phyloP scores from a whole-genome alignment of 2,113 vertebrate species.

The Psittacula cyanocephala region DNA sequence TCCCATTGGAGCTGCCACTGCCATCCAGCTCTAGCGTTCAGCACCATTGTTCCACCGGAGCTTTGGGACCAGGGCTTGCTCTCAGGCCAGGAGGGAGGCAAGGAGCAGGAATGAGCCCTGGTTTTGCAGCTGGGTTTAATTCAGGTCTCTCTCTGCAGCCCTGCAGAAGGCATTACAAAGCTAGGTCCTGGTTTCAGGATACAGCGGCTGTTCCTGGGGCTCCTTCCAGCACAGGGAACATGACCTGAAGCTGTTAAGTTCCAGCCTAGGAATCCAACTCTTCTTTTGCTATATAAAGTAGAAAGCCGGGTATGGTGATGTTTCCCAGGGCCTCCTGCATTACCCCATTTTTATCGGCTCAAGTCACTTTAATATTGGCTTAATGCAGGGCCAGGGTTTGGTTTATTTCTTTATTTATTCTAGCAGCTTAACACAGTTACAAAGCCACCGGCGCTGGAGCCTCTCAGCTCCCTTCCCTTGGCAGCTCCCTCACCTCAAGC shows the following conservation, averaged over 20 bases:
- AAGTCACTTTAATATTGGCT: background rate
- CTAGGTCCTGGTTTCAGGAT: background rate
- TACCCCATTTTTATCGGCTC: background rate
- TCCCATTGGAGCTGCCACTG: background rate
- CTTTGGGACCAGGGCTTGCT: background rate
- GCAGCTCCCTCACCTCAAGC: background rate
- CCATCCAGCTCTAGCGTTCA: background rate
- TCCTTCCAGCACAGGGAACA: background rate
- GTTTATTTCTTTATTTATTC: background rate
- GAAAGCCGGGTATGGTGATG: background rate
- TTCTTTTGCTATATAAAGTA: background rate
- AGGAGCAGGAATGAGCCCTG: background rate
- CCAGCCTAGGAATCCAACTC: background rate
- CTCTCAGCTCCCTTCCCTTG: background rate
- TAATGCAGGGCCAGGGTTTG: background rate
- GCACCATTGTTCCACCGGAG: rapidly evolving
- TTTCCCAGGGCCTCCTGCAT: background rate
- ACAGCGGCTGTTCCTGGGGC: background rate
- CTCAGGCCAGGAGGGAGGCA: rapidly evolving
- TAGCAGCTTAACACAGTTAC: background rate
- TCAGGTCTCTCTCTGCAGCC: background rate
- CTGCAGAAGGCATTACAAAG: background rate
- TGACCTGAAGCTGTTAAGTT: background rate
- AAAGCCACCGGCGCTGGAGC: background rate
- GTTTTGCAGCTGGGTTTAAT: background rate